Conservation (phyloP, 2,113 vertebrate species). For the Dicaeum eximium region DNA sequence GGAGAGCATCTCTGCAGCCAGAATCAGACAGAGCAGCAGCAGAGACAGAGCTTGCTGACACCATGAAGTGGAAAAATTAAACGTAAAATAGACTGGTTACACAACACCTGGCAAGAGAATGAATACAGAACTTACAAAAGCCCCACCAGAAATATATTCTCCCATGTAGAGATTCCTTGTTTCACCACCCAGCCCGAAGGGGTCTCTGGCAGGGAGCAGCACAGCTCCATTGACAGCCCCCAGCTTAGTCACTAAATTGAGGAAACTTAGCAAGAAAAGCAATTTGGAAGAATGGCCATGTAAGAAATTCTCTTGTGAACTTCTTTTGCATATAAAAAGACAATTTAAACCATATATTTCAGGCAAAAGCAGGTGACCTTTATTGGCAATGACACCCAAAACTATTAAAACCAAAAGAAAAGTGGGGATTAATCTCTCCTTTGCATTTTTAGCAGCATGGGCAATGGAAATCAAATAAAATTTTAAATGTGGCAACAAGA, state of each 20-base stretch:
- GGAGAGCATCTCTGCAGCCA: not conserved
- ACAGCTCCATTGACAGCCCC: not conserved
- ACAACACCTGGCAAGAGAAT: not conserved
- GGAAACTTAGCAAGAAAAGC: not conserved
- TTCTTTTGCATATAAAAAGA: not conserved
- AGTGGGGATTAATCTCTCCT: not conserved
- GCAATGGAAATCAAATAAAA: not conserved
- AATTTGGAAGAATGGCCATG: not conserved
- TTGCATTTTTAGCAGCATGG: not conserved
- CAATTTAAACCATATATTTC: not conserved
- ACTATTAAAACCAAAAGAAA: not conserved
- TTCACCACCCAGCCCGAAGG: fast-evolving
- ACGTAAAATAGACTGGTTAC: not conserved
- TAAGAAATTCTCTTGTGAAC: not conserved
- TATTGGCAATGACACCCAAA: not conserved
- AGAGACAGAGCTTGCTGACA: not conserved
- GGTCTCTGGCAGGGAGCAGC: not conserved
- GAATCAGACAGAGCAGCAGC: not conserved
- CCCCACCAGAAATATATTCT: not conserved
- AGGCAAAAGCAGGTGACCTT: not conserved
- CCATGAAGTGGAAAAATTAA: not conserved
- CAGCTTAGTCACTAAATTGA: not conserved
- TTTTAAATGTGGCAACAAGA: not conserved
- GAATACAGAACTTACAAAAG: not conserved
- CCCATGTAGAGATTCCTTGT: not conserved